These are phyloP conservation scores for Cephus pulcher DNA, from an alignment of 2,888 invertebrate genomes.

Conservation along the genomic window DNA sequence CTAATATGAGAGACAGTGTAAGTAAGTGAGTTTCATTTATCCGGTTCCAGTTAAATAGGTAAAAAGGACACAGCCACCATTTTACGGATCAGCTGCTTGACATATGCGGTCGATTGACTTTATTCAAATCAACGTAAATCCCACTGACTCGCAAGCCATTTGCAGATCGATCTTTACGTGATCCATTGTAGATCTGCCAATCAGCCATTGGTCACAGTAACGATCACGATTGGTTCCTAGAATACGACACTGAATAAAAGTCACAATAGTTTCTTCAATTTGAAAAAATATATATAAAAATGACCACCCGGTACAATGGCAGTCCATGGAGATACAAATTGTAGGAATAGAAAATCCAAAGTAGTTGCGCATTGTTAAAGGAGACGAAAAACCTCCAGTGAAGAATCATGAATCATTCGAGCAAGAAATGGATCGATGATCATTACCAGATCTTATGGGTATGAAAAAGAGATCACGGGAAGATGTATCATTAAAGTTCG, in stretches of 20 bases:
- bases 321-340: neutral
- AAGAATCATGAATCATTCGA: neutral
- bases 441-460: neutral
- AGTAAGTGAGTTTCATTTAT: neutral
- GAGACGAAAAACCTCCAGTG: neutral
- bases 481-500: slow-evolving; percentile 52
- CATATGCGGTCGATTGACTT: neutral
- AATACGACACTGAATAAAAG: neutral
- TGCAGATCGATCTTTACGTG: neutral
- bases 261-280: neutral
- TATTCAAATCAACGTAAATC: neutral
- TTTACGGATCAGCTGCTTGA: neutral
- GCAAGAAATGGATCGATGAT: neutral
- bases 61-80: neutral
- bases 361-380: neutral
- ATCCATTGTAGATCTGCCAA: slow-evolving; percentile 2
- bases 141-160: neutral
- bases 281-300: neutral
- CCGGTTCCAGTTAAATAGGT: neutral
- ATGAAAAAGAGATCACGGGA: neutral
- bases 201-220: slow-evolving; percentile 1
- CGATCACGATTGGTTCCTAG: neutral
- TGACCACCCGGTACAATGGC: too few species aligned
- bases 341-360: neutral
- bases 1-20: neutral